Evolutionary conservation across 2,797 vertebrate genomes (phyloP).

Genomic region (Scolopax rusticola): DNA sequence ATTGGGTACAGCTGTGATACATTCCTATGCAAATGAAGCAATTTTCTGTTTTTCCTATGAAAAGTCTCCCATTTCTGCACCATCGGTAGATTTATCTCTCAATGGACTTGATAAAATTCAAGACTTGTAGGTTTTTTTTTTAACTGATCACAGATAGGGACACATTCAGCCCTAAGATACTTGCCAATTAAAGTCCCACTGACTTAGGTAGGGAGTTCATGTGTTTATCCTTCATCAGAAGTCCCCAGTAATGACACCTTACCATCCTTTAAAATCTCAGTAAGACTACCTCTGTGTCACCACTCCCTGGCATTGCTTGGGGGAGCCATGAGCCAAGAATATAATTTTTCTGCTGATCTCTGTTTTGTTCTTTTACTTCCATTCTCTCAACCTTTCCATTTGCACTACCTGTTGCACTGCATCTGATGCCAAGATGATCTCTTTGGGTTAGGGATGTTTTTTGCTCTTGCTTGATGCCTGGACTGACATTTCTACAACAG

Average conservation of each 20-base stretch:
- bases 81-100: not conserved
- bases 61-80: slow-evolving; percentile 37
- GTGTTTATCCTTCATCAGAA: not conserved
- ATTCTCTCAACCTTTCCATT: slow-evolving; percentile 8
- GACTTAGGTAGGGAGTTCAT: not conserved
- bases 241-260: not conserved
- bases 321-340: not conserved
- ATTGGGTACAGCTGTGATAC: slow-evolving; percentile 37
- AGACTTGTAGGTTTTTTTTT: not conserved
- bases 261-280: slow-evolving; percentile 6
- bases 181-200: not conserved
- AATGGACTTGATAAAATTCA: not conserved
- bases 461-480: not conserved
- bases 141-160: not conserved
- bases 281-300: not conserved
- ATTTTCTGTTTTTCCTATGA: slow-evolving; percentile 27
- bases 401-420: not conserved
- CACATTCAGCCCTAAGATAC: not conserved
- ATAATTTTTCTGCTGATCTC: slow-evolving; percentile 43
- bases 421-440: slow-evolving; percentile 1
- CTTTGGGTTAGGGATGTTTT: not conserved
- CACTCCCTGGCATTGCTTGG: not conserved
- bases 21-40: slow-evolving; percentile 55
- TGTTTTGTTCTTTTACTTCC: slow-evolving; percentile 27
- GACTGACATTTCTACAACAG: not conserved